Base-by-base conservation (phyloP, 2,888 invertebrate genomes). In the Lasioglossum villosulum region DNA sequence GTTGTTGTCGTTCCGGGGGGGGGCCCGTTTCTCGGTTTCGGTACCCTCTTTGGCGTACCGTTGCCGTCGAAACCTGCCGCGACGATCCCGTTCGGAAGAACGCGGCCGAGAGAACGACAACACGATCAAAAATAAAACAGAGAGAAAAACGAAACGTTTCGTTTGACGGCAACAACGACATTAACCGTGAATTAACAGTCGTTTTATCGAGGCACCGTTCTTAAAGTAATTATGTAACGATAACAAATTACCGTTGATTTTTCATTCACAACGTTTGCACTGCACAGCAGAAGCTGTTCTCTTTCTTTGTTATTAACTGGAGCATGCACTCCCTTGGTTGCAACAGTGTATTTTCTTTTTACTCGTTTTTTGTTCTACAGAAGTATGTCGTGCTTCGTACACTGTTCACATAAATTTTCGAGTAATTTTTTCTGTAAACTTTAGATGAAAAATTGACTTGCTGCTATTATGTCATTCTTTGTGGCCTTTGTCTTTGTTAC, bases 201-300 rank as follows among this genome's bases (percentile, higher is more conserved):
- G 70, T 63, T 83, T 34, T 72, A 48, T 63, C 73, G 52, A 78
- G 56, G 48, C 75, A 23, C 73, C 78, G 66, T 78, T 52, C 39
- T 74, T 63, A 27, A 74, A 76, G 80, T 86, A 83, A 81, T 87
- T 87, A 87, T 86, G 39, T 87, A 87, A 87, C 81, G n/a, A 56
- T 74, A 78, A 86, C n/a, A 72, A 71, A 70, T 83, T 80, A 56
- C 78, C 70, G 66, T 39, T 48, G 27, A 34, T 78, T 84, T 81
- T 63, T 16, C 52, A 14, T n/a, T 73, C 39, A 5, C 30, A 75
- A 75, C 19, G 39, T 45, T 63, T 8, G 30, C 23, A 39, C 52
- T 19, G 14, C 34, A 30, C 16, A 63, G 48, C 37, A 6, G 10
- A 16, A 19, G 27, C 19, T 8, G 14, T 68, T n/a, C 34, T 63